phyloP scores from a whole-genome alignment of 2,888 invertebrate genomes.

The Cantharis lateralis region DNA sequence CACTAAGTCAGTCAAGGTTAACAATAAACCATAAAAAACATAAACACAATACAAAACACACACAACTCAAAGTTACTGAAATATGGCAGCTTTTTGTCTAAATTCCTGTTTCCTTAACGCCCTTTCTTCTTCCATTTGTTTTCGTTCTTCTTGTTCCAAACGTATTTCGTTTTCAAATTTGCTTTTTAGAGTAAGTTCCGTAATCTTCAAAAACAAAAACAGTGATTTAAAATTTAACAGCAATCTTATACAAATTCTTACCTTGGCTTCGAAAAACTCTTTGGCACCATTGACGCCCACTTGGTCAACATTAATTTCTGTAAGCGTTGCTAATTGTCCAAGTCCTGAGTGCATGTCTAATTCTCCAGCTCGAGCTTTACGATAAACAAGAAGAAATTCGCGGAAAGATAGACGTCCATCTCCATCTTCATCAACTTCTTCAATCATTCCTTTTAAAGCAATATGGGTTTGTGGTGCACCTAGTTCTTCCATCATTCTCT shows the following conservation, averaged over 20 bases:
- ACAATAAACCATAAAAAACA: neutral
- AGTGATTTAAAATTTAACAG: neutral
- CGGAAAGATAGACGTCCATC: slow-evolving; percentile 89
- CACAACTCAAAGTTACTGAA: slow-evolving; percentile 60
- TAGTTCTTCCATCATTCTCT: slow-evolving; percentile 95
- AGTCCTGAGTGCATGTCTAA: slow-evolving; percentile 85
- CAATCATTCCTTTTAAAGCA: slow-evolving; percentile 92
- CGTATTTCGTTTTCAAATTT: slow-evolving; percentile 93
- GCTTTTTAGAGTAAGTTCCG: slow-evolving; percentile 78
- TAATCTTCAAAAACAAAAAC: slow-evolving; percentile 65
- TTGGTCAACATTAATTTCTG: slow-evolving; percentile 91
- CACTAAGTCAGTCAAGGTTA: neutral
- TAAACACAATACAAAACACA: neutral
- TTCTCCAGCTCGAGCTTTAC: slow-evolving; percentile 92
- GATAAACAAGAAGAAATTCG: slow-evolving; percentile 80
- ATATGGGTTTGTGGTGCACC: slow-evolving; percentile 96
- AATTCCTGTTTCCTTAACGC: slow-evolving; percentile 81
- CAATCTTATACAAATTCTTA: slow-evolving; percentile 43
- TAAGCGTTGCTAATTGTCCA: slow-evolving; percentile 81
- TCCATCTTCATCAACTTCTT: slow-evolving; percentile 85
- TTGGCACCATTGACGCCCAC: slow-evolving; percentile 95
- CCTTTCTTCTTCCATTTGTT: slow-evolving; percentile 81
- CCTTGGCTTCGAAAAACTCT: slow-evolving; percentile 94
- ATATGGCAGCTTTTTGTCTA: slow-evolving; percentile 86
- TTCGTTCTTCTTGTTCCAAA: slow-evolving; percentile 88